Percentiles rank a stretch among this genome's conserved stretches.
Evolutionary conservation across 2,797 vertebrate genomes (phyloP).

Genomic region (Manis pentadactyla): DNA sequence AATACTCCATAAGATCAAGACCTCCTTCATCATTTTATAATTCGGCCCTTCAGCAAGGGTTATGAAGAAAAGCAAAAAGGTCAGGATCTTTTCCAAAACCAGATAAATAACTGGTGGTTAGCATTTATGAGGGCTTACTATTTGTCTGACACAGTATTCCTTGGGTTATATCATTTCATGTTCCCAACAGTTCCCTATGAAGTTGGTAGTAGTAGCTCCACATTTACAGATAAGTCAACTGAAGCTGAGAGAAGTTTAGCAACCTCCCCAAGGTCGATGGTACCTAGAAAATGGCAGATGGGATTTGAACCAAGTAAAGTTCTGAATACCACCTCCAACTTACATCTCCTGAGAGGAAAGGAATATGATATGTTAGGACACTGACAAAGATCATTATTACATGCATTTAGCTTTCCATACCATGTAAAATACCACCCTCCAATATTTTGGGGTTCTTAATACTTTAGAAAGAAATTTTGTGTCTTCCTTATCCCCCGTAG

Average conservation of each 20-base stretch:
- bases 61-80: neutral
- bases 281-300: neutral
- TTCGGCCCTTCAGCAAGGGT: neutral
- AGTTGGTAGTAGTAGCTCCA: neutral
- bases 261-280: neutral
- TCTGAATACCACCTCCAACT: neutral
- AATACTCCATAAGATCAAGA: neutral
- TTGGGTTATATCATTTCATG: neutral
- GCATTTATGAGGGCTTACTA: neutral
- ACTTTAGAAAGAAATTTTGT: neutral
- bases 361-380: neutral
- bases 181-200: neutral
- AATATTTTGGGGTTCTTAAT: neutral
- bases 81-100: conserved; percentile 31
- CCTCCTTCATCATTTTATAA: neutral
- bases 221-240: neutral
- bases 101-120: neutral
- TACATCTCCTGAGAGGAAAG: neutral
- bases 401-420: neutral
- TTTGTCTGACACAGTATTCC: neutral
- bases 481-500: neutral
- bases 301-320: conserved; percentile 14
- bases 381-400: neutral
- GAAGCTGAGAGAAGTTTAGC: neutral
- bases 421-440: neutral